Base-by-base conservation (phyloP, 2,888 invertebrate genomes). In the Netelia inedita region DNA sequence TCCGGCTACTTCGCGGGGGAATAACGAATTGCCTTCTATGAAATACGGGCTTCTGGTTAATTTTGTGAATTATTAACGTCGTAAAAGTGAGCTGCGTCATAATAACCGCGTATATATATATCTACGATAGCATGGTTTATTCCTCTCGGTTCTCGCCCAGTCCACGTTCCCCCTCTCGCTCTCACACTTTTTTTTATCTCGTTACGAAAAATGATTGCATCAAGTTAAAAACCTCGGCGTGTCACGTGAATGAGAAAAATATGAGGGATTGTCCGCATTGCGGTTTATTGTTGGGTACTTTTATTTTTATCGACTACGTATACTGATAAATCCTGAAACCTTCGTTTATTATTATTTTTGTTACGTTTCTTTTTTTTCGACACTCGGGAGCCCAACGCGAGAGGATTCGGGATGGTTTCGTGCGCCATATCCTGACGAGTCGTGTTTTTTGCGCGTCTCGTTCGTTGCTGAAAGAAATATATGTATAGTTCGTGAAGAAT, bases 61-160 rank as follows among this genome's bases (percentile, higher is more conserved):
- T 88, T 89, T 88, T 65, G 73, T 86, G 85, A 88, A 82, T 86
- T 89, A 89, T 87, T 85, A 82, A 85, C 82, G 85, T 88, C 83
- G 86, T 88, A 87, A 89, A 88, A 86, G 81, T 84, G 55, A 63
- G 23, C 75, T 68, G 66, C 53, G 59, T 79, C 43, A 80, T 69
- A 57, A 78, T 82, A 73, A 79, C 65, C 72, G 35, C 69, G 74
- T 83, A 85, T 35, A 73, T 63, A 65, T 41, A 66, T 66, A 53
- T 53, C 55, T 35, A 57, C 43, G 21, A n/a, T 19, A 21, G 10
- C 71, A 11, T 35, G 46, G 19, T 46, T 55, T 46, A 68, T 69
- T 59, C 50, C 68, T 69, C 81, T 69, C 61, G 55, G 55, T 71
- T 65, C 46, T 50, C 50, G 21, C 63, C 59, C 55, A 28, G 21